phyloP scores from a whole-genome alignment of 1,140 invertebrate genomes.

The Nasonia giraulti region DNA sequence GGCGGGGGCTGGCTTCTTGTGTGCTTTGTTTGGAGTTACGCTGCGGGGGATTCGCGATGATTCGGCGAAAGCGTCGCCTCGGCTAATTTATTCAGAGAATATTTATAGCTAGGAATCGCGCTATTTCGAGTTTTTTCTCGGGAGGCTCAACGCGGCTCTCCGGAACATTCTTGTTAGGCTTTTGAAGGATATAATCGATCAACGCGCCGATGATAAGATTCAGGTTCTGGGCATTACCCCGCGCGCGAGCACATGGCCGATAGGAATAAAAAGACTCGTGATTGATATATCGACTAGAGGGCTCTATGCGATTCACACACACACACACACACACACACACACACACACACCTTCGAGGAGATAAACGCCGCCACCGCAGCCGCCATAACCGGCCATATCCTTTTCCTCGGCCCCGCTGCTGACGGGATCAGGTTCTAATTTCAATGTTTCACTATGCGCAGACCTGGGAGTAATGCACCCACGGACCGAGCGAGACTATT shows the following conservation, averaged over 20 bases:
- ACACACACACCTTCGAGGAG: neutral
- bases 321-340: neutral
- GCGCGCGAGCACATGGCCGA: neutral
- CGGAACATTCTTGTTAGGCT: neutral
- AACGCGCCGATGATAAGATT: conserved; percentile 16
- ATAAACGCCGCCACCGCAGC: neutral
- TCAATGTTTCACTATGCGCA: conserved; percentile 29
- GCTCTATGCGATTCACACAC: neutral
- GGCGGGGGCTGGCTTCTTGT: neutral
- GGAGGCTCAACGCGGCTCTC: neutral
- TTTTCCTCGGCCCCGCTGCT: neutral
- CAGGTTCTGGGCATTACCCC: neutral
- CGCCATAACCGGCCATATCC: neutral
- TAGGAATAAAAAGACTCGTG: neutral
- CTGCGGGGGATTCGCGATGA: neutral
- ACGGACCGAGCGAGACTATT: neutral
- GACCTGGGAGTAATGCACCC: neutral
- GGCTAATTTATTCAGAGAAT: neutral
- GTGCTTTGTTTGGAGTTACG: neutral
- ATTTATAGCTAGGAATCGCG: neutral
- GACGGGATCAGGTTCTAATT: conserved; percentile 45
- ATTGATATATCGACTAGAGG: conserved; percentile 31
- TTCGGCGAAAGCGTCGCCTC: neutral
- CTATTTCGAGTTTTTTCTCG: neutral
- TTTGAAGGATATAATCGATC: conserved; percentile 5